phyloP scores from a whole-genome alignment of 2,797 vertebrate genomes.

The Helicolenus hilgendorfi region DNA sequence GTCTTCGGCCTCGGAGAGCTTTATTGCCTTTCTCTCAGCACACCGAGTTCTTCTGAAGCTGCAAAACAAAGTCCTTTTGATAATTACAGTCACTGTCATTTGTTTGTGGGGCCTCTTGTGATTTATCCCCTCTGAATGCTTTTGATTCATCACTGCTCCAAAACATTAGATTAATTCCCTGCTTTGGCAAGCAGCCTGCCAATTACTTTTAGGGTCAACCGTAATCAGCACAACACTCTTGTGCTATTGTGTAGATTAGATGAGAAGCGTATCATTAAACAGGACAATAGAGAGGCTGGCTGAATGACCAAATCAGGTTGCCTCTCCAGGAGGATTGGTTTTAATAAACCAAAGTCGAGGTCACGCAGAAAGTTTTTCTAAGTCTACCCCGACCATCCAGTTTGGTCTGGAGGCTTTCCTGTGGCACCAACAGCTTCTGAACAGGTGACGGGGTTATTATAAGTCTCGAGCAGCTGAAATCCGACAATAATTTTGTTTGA shows the following conservation, averaged over 20 bases:
- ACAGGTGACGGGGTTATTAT: slow-evolving; percentile 21
- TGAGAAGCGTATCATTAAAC: slow-evolving; percentile 67
- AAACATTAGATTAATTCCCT: slow-evolving; percentile 83
- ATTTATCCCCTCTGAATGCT: slow-evolving; percentile 70
- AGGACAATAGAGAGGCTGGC: slow-evolving; percentile 40
- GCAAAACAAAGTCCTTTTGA: slow-evolving; percentile 74
- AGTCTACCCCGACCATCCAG: not conserved
- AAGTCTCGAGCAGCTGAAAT: slow-evolving; percentile 47
- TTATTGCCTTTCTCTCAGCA: slow-evolving; percentile 54
- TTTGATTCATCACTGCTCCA: slow-evolving; percentile 74
- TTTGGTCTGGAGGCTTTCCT: slow-evolving; percentile 15
- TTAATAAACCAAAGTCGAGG: slow-evolving; percentile 38
- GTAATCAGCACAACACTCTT: slow-evolving; percentile 77
- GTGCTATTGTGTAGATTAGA: slow-evolving; percentile 72
- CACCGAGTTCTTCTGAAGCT: slow-evolving; percentile 41
- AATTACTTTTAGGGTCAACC: slow-evolving; percentile 82
- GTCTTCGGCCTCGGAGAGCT: slow-evolving; percentile 22
- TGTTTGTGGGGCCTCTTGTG: slow-evolving; percentile 75
- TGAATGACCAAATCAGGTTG: slow-evolving; percentile 34
- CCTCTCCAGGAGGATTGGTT: slow-evolving; percentile 22
- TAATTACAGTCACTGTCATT: slow-evolving; percentile 76
- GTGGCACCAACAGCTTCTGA: not conserved
- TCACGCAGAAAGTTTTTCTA: slow-evolving; percentile 8
- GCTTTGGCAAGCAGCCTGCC: slow-evolving; percentile 79
- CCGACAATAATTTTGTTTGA: slow-evolving; percentile 43